Evolutionary conservation across 2,888 invertebrate species (phyloP).

Genomic region (Latheticus oryzae): DNA sequence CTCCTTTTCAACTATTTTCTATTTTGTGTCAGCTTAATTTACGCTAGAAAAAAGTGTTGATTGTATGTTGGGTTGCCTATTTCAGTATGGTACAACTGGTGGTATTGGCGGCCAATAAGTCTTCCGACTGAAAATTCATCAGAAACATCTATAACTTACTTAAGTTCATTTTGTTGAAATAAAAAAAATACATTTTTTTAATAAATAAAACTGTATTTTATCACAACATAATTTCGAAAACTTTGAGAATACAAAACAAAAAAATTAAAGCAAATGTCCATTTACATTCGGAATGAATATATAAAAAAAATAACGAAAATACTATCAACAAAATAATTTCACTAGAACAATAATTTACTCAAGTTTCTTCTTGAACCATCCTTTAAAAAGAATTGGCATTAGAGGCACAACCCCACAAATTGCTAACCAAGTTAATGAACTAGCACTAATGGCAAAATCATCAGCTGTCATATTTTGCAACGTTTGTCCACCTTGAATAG

Average conservation of each 20-base stretch:
- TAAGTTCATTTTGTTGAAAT: slow-evolving; percentile 79
- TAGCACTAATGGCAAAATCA: slow-evolving; percentile 88
- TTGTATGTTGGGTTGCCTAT: slow-evolving; percentile 47
- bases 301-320: neutral
- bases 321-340: slow-evolving; percentile 10
- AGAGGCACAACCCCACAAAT: slow-evolving; percentile 86
- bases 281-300: slow-evolving; percentile 1
- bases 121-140: slow-evolving; percentile 73
- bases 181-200: slow-evolving; percentile 30
- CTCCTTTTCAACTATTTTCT: too few species aligned
- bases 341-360: too few species aligned
- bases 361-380: slow-evolving; percentile 81
- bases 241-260: slow-evolving; percentile 13
- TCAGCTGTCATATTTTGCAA: slow-evolving; percentile 92
- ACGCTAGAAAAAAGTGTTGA: too few species aligned
- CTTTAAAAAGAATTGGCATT: slow-evolving; percentile 88
- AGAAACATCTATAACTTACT: slow-evolving; percentile 73
- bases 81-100: slow-evolving; percentile 87
- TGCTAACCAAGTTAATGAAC: slow-evolving; percentile 82
- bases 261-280: too few species aligned
- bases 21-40: too few species aligned
- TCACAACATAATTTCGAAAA: too few species aligned
- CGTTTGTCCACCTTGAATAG: slow-evolving; percentile 97
- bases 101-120: slow-evolving; percentile 82
- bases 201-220: slow-evolving; percentile 16